Evolutionary conservation across 1,140 invertebrate species (phyloP), one percentile per base, ranked within the genome.

Genomic region (Eupristina koningsbergeri): DNA sequence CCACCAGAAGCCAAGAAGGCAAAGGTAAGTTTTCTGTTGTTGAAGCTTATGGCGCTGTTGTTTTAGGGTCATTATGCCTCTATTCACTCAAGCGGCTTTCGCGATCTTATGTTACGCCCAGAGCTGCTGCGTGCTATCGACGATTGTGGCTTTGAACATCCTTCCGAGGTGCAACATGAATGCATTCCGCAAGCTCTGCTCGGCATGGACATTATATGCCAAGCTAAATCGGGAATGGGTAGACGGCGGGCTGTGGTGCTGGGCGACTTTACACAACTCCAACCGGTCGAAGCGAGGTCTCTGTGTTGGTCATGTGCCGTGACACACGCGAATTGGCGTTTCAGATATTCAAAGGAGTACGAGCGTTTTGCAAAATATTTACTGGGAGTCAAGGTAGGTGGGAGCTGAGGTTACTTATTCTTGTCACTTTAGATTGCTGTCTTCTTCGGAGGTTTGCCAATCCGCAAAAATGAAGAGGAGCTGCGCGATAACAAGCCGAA

Each of bases 71-170:
- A n/a, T n/a, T n/a, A n/a, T n/a, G n/a, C n/a, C n/a, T n/a, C n/a
- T n/a, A n/a, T n/a, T n/a, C n/a, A n/a, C n/a, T n/a, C n/a, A n/a
- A n/a, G n/a, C n/a, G n/a, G n/a, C n/a, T n/a, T n/a, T n/a, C n/a
- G n/a, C n/a, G n/a, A n/a, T n/a, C n/a, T n/a, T n/a, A n/a, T n/a
- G n/a, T n/a, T n/a, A n/a, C n/a, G n/a, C n/a, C n/a, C n/a, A n/a
- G n/a, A n/a, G n/a, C n/a, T n/a, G n/a, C n/a, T n/a, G n/a, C n/a
- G n/a, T n/a, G n/a, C n/a, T n/a, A n/a, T n/a, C n/a, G n/a, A n/a
- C n/a, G 99, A 99, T 92, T 99, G 98, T 92, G 99, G 99, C 91
- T 99, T 99, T 93, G 99, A 99, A 91, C 99, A 99, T 96, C 99
- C 99, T 78, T 99, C 98, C 31, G 99, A 99, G 96, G 99, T 99